These are phyloP conservation scores for Tanypteryx hageni DNA, from an alignment of 2,888 invertebrate species.

Conservation along the genomic window DNA sequence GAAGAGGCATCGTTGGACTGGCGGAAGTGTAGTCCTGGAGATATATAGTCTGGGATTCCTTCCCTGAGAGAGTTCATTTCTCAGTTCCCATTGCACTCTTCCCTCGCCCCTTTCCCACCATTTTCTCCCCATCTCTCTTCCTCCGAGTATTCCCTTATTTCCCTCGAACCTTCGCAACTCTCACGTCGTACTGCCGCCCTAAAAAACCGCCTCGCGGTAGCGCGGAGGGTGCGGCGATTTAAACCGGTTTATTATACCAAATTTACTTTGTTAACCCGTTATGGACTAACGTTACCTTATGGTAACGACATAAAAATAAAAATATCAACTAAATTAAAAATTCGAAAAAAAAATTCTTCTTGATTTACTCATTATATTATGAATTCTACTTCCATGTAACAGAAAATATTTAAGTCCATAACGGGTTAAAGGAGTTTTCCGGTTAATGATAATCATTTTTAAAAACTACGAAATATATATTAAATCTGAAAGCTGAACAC, in stretches of 20 bases:
- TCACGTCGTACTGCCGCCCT: neutral
- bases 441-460: neutral
- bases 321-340: too few species aligned
- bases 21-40: neutral
- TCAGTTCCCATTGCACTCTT: conserved; percentile 32
- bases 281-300: too few species aligned
- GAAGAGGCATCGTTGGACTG: neutral
- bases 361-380: too few species aligned
- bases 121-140: neutral
- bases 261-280: too few species aligned
- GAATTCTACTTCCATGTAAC: too few species aligned
- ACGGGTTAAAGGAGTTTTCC: too few species aligned
- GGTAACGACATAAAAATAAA: too few species aligned
- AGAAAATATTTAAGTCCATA: too few species aligned
- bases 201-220: neutral
- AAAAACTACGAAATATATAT: neutral
- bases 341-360: too few species aligned
- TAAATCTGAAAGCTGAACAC: neutral
- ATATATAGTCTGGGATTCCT: conserved; percentile 55
- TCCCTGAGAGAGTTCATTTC: conserved; percentile 57
- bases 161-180: neutral
- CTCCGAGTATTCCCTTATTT: neutral
- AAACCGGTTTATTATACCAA: neutral
- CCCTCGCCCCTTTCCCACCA: neutral
- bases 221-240: neutral